Base-by-base conservation (phyloP, 1,140 invertebrate species). In the Venustaconcha ellipsiformis region DNA sequence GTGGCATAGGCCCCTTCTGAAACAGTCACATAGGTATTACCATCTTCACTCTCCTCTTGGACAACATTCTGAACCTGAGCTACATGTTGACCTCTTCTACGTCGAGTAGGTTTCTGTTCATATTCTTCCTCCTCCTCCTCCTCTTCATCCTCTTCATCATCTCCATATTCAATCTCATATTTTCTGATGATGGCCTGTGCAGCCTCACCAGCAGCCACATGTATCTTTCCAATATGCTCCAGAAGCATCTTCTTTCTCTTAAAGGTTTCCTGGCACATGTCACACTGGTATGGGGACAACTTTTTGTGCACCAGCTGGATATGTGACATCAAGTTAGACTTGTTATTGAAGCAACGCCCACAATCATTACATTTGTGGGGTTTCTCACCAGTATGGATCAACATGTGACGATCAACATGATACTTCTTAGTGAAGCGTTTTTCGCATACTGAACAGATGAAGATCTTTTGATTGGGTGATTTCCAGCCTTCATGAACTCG, bases 401-500 rank as follows among this genome's bases (percentile, higher is more conserved):
- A 76, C 85, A 88, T 87, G 76, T 89, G 87, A 13, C 87, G 70
- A 71, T 89, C 86, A 26, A 89, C 86, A 73, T 89, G 87, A 78
- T 88, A 89, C 76, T 89, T 89, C 82, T 89, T 89, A 3, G 85
- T 87, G 74, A 89, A 89, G 23, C 85, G 67, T 67, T 89, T 89
- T 72, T 89, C 84, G 76, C 87, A 89, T 2, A 87, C 87, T 23
- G 86, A 87, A 78, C 87, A 89, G 48, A 88, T 88, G 66, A 89
- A 89, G 74, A 88, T 87, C 73, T 87, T 87, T 70, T 89, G 86
- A 68, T 88, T 89, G 18, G 87, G 87, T 15, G 86, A 87, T 62
- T 87, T 87, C 87, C 86, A 88, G n/a, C 84, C 83, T 73, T 89
- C 87, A 78, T 89, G 87, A n/a, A 89, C 87, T 58, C 86, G 76